Evolutionary conservation across 2,888 invertebrate species (phyloP).

Genomic region (Stramonita haemastoma): DNA sequence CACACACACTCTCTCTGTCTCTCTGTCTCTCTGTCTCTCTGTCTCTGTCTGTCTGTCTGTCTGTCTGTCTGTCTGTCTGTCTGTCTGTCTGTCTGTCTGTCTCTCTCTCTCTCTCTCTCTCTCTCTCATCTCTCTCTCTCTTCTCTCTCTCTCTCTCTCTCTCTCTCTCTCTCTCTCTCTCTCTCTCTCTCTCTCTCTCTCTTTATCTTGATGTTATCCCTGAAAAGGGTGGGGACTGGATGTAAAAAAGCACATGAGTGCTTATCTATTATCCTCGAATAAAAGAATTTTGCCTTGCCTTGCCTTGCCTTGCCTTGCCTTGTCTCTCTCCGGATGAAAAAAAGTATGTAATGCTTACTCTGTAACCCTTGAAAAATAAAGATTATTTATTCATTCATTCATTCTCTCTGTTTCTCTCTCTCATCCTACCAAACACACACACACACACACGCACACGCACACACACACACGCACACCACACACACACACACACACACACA

Average conservation of each 20-base stretch:
- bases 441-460: neutral
- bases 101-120: neutral
- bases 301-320: no score
- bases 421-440: neutral
- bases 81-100: neutral
- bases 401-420: neutral
- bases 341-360: no score
- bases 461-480: no score
- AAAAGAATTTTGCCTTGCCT: no score
- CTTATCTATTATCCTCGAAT: no score
- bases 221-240: no score
- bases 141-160: neutral
- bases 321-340: neutral
- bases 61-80: neutral
- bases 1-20: slow-evolving; percentile 17
- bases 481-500: neutral
- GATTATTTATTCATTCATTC: no score
- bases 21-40: neutral
- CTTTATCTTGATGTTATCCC: no score
- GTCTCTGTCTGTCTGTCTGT: neutral
- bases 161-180: neutral
- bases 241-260: no score
- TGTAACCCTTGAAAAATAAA: no score
- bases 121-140: neutral
- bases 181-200: slow-evolving; percentile 13